phyloP scores from a whole-genome alignment of 2,113 vertebrate genomes.

The Shinisaurus crocodilurus region DNA sequence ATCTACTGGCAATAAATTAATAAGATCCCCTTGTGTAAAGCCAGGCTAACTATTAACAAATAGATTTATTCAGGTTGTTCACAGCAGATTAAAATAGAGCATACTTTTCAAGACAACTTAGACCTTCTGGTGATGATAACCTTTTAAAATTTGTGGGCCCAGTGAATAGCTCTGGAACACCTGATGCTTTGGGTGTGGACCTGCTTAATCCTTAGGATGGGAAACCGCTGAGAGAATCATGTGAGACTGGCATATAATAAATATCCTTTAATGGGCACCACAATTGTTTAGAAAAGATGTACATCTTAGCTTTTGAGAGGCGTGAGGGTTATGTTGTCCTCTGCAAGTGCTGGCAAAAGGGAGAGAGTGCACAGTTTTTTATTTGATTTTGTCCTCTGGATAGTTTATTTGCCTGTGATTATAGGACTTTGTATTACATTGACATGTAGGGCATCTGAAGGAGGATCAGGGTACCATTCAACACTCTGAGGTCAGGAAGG shows the following conservation, averaged over 20 bases:
- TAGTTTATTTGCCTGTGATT: conserved; percentile 53
- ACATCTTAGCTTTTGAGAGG: not conserved
- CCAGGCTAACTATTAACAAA: conserved; percentile 4
- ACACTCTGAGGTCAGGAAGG: conserved; percentile 59
- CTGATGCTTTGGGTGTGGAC: not conserved
- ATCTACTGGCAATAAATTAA: conserved; percentile 22
- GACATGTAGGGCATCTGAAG: conserved; percentile 24
- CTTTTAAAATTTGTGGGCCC: not conserved
- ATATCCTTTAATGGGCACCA: not conserved
- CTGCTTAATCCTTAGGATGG: not conserved
- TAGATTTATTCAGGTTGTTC: conserved; percentile 34
- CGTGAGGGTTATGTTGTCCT: conserved; percentile 35
- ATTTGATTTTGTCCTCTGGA: conserved; percentile 43
- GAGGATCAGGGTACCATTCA: conserved; percentile 14
- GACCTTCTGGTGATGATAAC: not conserved
- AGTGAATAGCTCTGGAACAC: not conserved
- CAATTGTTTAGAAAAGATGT: conserved; percentile 24
- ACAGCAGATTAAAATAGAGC: not conserved
- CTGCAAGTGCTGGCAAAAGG: conserved; percentile 52
- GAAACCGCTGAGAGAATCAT: not conserved
- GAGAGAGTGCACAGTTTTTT: conserved; percentile 57
- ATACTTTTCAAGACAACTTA: not conserved
- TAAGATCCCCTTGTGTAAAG: conserved; percentile 12
- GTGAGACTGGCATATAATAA: not conserved
- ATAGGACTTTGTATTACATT: not conserved